These are phyloP conservation scores for Anastrepha obliqua DNA, from an alignment of 1,140 invertebrate genomes.

Conservation along the genomic window DNA sequence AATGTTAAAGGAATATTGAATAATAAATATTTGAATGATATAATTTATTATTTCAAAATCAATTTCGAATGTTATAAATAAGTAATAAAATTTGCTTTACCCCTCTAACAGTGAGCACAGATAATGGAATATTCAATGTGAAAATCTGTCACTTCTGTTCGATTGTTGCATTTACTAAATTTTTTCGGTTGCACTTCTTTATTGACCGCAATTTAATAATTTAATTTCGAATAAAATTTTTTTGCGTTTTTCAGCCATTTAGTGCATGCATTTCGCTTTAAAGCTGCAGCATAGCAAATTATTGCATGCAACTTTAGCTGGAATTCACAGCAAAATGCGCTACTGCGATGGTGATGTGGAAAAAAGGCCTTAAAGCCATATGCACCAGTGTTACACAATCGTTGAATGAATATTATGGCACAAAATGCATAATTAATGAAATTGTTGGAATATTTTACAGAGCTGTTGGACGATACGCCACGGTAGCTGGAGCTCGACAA, in stretches of 20 bases:
- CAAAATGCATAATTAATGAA: conserved; percentile 52
- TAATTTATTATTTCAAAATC: too few species aligned
- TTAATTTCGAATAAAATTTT: not conserved
- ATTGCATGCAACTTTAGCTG: not conserved
- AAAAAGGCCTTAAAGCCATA: not conserved
- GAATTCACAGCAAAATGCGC: not conserved
- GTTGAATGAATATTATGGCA: conserved; percentile 38
- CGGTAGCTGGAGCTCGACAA: not conserved
- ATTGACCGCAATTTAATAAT: not conserved
- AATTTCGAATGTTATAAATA: too few species aligned
- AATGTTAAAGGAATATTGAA: too few species aligned
- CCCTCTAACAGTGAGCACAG: too few species aligned
- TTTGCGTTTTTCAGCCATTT: not conserved
- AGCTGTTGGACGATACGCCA: not conserved
- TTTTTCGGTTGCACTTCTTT: not conserved
- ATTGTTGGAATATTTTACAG: conserved; percentile 37
- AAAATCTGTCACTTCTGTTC: too few species aligned
- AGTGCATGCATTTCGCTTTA: conserved; percentile 6
- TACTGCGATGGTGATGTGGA: not conserved
- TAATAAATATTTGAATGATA: too few species aligned
- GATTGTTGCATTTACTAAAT: not conserved
- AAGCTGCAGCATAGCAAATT: not conserved
- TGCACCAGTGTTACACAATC: conserved; percentile 22
- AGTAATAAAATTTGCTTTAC: too few species aligned
- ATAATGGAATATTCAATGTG: too few species aligned